A percentile compares a stretch with the other conserved stretches of the same genome.
phyloP scores from a whole-genome alignment of 2,113 vertebrate species.

The Aepyceros melampus region DNA sequence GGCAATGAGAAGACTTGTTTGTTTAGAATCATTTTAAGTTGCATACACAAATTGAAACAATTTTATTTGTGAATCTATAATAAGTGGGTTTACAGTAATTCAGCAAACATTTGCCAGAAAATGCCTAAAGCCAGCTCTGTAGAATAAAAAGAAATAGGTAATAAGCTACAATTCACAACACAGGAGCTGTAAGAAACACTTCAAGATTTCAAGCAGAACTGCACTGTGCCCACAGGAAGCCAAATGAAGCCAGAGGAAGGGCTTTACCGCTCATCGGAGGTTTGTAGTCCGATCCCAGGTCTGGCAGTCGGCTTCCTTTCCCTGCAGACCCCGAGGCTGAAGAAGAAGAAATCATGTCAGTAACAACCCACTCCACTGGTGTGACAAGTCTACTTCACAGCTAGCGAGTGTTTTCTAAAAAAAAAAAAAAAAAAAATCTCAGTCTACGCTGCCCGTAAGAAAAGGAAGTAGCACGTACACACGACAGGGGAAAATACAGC shows the following conservation, averaged over 20 bases:
- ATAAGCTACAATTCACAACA: not conserved
- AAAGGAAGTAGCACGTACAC: constrained; percentile 5
- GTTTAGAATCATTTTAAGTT: constrained; percentile 13
- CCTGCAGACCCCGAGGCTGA: constrained; percentile 88
- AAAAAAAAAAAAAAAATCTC: not conserved
- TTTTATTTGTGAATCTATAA: constrained; percentile 18
- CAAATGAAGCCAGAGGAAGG: not conserved
- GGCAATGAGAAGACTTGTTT: not conserved
- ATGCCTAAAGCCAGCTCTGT: not conserved
- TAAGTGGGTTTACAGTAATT: not conserved
- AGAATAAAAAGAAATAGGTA: not conserved
- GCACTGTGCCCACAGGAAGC: not conserved
- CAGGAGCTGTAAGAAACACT: not conserved
- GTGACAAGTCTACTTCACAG: not conserved
- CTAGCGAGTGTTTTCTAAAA: not conserved
- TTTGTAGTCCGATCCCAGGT: constrained; percentile 82
- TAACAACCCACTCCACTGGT: not conserved
- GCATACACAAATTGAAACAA: not conserved
- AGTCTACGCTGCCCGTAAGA: not conserved
- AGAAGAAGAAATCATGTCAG: constrained; percentile 53
- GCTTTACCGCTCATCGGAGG: constrained; percentile 87
- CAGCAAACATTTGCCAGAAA: not conserved
- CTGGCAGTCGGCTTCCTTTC: constrained; percentile 83
- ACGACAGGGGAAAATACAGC: not conserved
- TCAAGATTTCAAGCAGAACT: not conserved